Base-by-base conservation (phyloP, 2,888 invertebrate species). In the Monochamus alternatus region DNA sequence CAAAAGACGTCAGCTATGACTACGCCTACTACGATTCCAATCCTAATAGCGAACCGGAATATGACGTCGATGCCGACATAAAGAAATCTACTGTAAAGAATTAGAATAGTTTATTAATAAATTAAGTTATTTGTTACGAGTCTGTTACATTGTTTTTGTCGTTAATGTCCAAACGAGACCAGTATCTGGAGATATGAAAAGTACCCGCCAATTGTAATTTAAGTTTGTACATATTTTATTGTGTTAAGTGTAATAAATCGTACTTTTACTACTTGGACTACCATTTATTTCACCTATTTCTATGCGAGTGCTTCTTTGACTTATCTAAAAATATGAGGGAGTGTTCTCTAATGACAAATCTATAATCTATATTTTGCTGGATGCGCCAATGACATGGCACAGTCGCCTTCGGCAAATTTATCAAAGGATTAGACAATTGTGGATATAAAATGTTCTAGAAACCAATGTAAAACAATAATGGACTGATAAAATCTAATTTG, bases 1-100 rank as follows among this genome's bases (percentile, higher is more conserved):
- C 93, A 79, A 93, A 93, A 84, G 93, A 94, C 83, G 91, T 91
- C 69, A 94, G 93, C 86, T 96, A 96, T 85, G 96, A 96, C 87
- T 96, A 96, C 85, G 96, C 96, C 4, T 96, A 96, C 86, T 96
- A 96, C 85, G 96, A 96, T 86, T 84, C 86, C 4, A 86, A 86
- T 58, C 74, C 74, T n/a, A 86, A 85, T 5, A 83, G 84, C 58
- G 88, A 88, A 68, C 86, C 86, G 7, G 89, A 89, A 69, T 89
- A 89, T 75, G 88, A 89, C 66, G 85, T 89, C 74, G 87, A 87
- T 67, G 86, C 88, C 4, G 94, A 93, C 86, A 92, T 93, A 81
- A 92, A 92, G 82, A 93, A 92, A 90, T 92, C 87, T 58, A 82
- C 82, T 12, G 81, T 76, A 73, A 84, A 83, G 72, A 84, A 84